Evolutionary conservation across 2,113 vertebrate species (phyloP).

Genomic region (Paracanthobrama guichenoti): DNA sequence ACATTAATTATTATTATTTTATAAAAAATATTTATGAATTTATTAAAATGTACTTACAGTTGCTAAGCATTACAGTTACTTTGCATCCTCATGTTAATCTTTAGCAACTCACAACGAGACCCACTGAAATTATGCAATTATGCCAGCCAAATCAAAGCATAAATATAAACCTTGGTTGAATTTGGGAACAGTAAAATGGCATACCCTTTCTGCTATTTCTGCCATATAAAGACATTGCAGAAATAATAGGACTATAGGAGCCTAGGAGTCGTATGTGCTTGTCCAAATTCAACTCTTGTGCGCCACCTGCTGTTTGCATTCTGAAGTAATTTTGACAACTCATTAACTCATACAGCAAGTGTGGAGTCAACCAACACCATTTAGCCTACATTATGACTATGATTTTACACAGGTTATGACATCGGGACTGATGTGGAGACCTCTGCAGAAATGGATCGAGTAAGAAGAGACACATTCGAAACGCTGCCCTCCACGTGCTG

Average conservation of each 20-base stretch:
- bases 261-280: background rate
- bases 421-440: conserved; percentile 38
- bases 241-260: background rate
- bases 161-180: background rate
- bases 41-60: background rate
- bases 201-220: background rate
- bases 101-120: background rate
- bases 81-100: background rate
- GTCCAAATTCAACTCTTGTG: background rate
- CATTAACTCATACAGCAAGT: background rate
- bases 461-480: conserved; percentile 57
- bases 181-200: background rate
- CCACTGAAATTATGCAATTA: background rate
- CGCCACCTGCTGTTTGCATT: background rate
- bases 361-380: background rate
- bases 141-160: background rate
- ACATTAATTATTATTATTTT: no score
- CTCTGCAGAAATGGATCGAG: conserved; percentile 26
- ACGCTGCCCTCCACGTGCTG: conserved; percentile 67
- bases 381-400: background rate
- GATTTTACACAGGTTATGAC: conserved; percentile 54
- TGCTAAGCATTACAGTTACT: background rate
- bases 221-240: background rate
- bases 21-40: background rate
- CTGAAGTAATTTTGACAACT: background rate